These are phyloP conservation scores for Xestia ashworthii DNA, from an alignment of 2,888 invertebrate genomes.

Conservation along the genomic window DNA sequence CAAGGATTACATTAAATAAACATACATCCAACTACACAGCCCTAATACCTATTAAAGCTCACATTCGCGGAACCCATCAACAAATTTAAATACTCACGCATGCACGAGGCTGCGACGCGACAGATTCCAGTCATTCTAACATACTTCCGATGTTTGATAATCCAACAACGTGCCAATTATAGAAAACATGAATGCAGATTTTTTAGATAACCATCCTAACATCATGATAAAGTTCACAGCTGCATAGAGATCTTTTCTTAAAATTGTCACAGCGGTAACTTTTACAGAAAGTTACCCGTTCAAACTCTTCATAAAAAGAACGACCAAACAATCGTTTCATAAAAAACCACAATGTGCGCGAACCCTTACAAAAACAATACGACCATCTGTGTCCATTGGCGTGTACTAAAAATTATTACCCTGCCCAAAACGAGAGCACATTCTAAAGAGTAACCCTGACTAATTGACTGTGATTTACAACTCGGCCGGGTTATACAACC, in stretches of 20 bases:
- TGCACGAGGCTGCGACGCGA: slow-evolving; percentile 2
- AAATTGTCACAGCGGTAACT: neutral
- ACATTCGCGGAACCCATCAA: slow-evolving; percentile 26
- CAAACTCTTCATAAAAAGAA: neutral
- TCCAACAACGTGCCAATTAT: neutral
- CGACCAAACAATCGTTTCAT: neutral
- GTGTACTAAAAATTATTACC: slow-evolving; percentile 66
- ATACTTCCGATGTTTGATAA: slow-evolving; percentile 20
- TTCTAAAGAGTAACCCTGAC: slow-evolving; percentile 55
- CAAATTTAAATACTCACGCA: slow-evolving; percentile 38
- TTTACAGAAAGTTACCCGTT: neutral
- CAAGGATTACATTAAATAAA: slow-evolving; percentile 14
- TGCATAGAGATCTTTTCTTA: neutral
- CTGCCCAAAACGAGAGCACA: slow-evolving; percentile 57
- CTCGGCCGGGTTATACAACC: slow-evolving; percentile 79
- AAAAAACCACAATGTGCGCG: slow-evolving; percentile 35
- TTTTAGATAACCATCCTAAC: neutral
- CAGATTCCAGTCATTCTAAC: slow-evolving; percentile 14
- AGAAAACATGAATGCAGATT: neutral
- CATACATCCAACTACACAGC: neutral
- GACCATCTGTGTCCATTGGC: slow-evolving; percentile 62
- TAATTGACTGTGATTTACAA: slow-evolving; percentile 87
- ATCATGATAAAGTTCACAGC: neutral
- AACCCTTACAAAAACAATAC: slow-evolving; percentile 64
- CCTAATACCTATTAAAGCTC: slow-evolving; percentile 16